These are phyloP conservation scores for Catagonus wagneri DNA, from an alignment of 2,113 vertebrate species.

Conservation along the genomic window DNA sequence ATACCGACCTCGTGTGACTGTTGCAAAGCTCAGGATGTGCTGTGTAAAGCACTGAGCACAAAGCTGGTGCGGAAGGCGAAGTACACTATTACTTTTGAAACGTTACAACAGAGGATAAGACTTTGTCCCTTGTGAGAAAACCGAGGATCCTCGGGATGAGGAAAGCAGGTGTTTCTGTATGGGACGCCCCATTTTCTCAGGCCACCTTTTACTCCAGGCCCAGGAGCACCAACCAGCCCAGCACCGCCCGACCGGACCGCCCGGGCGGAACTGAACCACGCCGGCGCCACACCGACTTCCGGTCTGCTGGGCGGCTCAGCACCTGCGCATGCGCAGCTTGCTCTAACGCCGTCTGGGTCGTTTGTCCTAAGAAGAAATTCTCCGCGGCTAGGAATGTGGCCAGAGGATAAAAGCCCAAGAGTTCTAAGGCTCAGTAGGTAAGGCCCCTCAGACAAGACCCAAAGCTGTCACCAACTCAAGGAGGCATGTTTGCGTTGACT, in stretches of 20 bases:
- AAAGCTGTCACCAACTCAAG: neutral
- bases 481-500: neutral
- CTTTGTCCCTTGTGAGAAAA: neutral
- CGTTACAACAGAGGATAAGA: neutral
- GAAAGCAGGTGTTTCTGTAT: neutral
- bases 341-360: fast-evolving
- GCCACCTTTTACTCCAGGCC: neutral
- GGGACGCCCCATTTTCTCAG: neutral
- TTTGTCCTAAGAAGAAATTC: fast-evolving
- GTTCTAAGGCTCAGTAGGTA: neutral
- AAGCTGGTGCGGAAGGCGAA: neutral
- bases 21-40: neutral
- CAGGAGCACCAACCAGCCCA: fast-evolving
- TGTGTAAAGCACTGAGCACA: neutral
- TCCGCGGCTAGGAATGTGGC: fast-evolving
- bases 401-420: neutral
- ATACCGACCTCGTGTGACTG: neutral
- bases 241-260: too few species aligned
- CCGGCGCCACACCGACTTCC: fast-evolving
- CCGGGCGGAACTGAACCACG: fast-evolving
- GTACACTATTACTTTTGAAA: neutral
- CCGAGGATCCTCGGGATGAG: neutral
- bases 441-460: neutral
- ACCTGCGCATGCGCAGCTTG: fast-evolving
- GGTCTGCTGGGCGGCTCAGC: fast-evolving